Base-by-base conservation (phyloP, 2,797 vertebrate genomes). In the Silurus lanzhouensis region DNA sequence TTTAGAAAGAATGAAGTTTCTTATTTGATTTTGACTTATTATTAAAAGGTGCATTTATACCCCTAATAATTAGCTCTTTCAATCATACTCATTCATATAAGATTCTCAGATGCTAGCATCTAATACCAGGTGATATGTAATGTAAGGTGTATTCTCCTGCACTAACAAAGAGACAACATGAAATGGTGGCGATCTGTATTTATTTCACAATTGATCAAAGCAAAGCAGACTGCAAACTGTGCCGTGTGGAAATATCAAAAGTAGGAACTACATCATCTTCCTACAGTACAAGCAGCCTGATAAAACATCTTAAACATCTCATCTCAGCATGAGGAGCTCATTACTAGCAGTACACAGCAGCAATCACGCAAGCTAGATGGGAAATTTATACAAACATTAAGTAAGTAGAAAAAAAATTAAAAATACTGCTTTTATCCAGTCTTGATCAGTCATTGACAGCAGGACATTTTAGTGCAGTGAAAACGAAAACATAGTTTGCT, bases 141-240 rank as follows among this genome's bases (percentile, higher is more conserved):
- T 79, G 22, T 22, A 60, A 60, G 52, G 75, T 12, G 55, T 38
- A 31, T 38, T 19, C 15, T 44, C 58, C 58, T 46, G 76, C n/a
- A 38, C 60, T n/a, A 48, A 80, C 48, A 80, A 48, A 48, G 60
- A 64, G 58, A 25, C 6, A 7, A 80, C 44, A 17, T 9, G 14
- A 64, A 64, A 48, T 52, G 61, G 48, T 14, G 25, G 77, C 3
- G 14, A 10, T 80, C 61, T 17, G 44, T 38, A 80, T 80, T 80
- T 48, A 64, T 80, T 64, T 48, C 61, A 80, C 60, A 64, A 48
- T 48, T 48, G 61, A 80, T 80, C 44, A 80, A 64, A 80, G 60
- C 13, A 25, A 22, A 44, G 48, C 81, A 82, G 81, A 55, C 63
- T 67, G 38, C 78, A 76, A 57, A 58, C 52, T 57, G 22, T 52